Evolutionary conservation across 2,888 invertebrate species (phyloP), one percentile per base, ranked within the genome.

Genomic region (Cetonia aurata): DNA sequence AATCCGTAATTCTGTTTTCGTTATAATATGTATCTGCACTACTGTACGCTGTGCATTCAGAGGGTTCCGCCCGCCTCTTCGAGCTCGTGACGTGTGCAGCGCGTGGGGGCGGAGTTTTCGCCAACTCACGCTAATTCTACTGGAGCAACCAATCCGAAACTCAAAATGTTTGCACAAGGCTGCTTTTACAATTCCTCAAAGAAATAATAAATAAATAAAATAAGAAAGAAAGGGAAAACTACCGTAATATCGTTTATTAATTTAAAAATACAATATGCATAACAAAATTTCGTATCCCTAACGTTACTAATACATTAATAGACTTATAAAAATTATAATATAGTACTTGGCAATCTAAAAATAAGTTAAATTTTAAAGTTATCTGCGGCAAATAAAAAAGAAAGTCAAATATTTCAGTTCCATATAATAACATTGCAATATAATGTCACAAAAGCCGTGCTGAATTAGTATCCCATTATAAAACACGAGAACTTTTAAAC

Each of bases 241-340:
- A 60, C 31, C 44, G 46, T 60, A 59, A 62, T 42, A 44, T 52
- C 66, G 37, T 67, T 67, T 67, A 69, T 69, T 69, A 69, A 57
- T 69, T 69, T 69, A 69, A 69, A 69, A 69, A 69, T 69, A 69
- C 68, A 52, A 44, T 57, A 50, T 41, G 19, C 68, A 53, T 69
- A 69, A 69, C 68, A 57, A 57, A 69, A 69, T 59, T 69, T 59
- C 15, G 50, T 60, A 60, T 60, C 42, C 59, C 50, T 59, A 69
- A 69, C 46, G 33, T 59, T 46, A 68, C 37, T 56, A 56, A 56
- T 56, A 56, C 25, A 41, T 56, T 31, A 25, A 67, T 67, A 68
- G 48, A 69, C 59, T 56, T 69, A 69, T 50, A 69, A 69, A 69
- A 59, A 50, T 37, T 59, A 69, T 59, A 60, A 46, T 46, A 60